Conservation (phyloP, 1,140 invertebrate genomes). For the Ceratoteleas bidentatus region DNA sequence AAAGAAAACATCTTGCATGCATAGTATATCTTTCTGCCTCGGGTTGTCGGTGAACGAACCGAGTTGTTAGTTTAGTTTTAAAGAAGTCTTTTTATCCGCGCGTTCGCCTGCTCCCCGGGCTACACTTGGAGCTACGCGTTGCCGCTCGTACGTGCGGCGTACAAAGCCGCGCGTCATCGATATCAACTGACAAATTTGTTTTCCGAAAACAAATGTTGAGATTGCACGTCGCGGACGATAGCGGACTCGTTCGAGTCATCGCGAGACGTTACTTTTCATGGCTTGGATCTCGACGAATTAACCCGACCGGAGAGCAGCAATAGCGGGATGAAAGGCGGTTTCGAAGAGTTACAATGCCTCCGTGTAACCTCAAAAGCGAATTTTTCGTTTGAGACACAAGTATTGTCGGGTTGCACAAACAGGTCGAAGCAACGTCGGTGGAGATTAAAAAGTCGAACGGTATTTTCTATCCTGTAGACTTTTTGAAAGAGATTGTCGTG, state of each 20-base stretch:
- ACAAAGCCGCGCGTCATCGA: conserved; percentile 32
- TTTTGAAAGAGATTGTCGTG: too few species aligned
- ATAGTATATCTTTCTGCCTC: conserved; percentile 62
- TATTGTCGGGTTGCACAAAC: too few species aligned
- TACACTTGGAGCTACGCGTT: conserved; percentile 24
- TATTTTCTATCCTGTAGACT: too few species aligned
- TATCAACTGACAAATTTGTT: conserved; percentile 52
- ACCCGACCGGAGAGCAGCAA: too few species aligned
- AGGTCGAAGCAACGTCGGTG: too few species aligned
- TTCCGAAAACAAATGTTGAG: conserved; percentile 20
- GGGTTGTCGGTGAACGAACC: conserved; percentile 50
- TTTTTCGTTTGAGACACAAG: too few species aligned
- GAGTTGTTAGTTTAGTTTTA: conserved; percentile 68
- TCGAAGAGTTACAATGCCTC: too few species aligned
- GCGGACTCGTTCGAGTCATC: not conserved
- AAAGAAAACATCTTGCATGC: conserved; percentile 73
- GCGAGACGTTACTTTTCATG: too few species aligned
- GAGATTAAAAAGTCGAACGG: too few species aligned
- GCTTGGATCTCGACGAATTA: too few species aligned
- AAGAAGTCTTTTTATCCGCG: conserved; percentile 54
- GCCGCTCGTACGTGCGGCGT: conserved; percentile 26
- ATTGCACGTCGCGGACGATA: not conserved
- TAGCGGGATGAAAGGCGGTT: too few species aligned
- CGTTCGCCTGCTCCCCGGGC: conserved; percentile 30
- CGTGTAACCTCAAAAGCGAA: too few species aligned